A percentile compares a stretch with the other conserved stretches of the same genome.
Evolutionary conservation across 1,140 invertebrate genomes (phyloP).

Genomic region (Tyrophagus putrescentiae): DNA sequence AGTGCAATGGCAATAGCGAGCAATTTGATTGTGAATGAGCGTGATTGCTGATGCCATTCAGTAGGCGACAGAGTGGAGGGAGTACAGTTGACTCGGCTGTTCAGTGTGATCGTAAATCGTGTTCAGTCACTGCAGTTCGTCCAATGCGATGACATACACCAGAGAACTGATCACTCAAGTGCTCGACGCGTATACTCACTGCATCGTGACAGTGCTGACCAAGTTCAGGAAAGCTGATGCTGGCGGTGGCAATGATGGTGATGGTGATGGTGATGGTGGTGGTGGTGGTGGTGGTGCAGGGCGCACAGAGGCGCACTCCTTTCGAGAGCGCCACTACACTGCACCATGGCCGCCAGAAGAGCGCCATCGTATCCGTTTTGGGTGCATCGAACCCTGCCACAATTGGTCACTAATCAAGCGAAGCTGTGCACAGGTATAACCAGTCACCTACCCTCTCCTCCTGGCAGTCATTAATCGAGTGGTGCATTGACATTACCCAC

Average conservation of each 20-base stretch:
- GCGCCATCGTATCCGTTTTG: slow-evolving; percentile 2
- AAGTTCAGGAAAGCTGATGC: too few relatives aligned
- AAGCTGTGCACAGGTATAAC: too few relatives aligned
- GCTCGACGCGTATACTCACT: too few relatives aligned
- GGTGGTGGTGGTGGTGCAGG: too few relatives aligned
- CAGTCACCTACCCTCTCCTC: background rate
- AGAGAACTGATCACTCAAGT: background rate
- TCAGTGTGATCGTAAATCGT: too few relatives aligned
- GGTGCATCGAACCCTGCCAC: slow-evolving; percentile 11
- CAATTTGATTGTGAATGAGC: slow-evolving; percentile 13
- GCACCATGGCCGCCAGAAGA: too few relatives aligned
- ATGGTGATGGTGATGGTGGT: too few relatives aligned
- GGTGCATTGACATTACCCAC: background rate
- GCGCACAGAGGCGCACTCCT: too few relatives aligned
- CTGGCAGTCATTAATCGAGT: slow-evolving; percentile 8
- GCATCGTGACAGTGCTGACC: slow-evolving; percentile 1
- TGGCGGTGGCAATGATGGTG: too few relatives aligned
- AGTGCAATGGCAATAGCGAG: background rate
- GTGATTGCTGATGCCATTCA: too few relatives aligned
- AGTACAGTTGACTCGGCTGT: background rate
- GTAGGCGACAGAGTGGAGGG: slow-evolving; percentile 1
- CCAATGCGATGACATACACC: slow-evolving; percentile 1
- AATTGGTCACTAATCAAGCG: slow-evolving; percentile 10
- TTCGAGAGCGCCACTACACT: too few relatives aligned
- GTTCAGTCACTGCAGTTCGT: background rate